phyloP scores from a whole-genome alignment of 2,797 vertebrate genomes.

The Lutjanus argentimaculatus region DNA sequence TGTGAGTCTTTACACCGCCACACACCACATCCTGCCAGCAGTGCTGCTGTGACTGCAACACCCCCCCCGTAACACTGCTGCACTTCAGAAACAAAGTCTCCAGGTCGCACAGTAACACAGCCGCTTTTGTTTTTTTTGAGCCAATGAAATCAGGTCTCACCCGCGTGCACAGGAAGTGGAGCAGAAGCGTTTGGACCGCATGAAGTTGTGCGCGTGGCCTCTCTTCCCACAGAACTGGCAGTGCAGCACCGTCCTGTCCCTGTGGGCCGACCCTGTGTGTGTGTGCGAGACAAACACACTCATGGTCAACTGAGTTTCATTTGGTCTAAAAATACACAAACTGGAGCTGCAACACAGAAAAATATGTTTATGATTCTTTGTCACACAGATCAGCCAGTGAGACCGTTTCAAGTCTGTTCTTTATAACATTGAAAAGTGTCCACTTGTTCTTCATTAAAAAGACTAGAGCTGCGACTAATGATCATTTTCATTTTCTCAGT shows the following conservation, averaged over 20 bases:
- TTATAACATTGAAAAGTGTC: too few relatives aligned
- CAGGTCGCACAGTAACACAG: not conserved
- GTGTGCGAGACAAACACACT: not conserved
- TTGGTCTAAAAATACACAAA: not conserved
- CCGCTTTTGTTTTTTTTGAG: not conserved
- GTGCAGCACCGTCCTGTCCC: slow-evolving; percentile 92
- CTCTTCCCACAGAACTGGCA: slow-evolving; percentile 98
- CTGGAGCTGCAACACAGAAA: not conserved
- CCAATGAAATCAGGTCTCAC: slow-evolving; percentile 78
- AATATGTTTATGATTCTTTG: too few relatives aligned
- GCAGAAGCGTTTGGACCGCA: slow-evolving; percentile 96
- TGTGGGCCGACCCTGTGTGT: slow-evolving; percentile 86
- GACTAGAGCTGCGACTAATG: too few relatives aligned
- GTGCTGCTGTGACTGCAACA: slow-evolving; percentile 3
- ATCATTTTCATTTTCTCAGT: too few relatives aligned
- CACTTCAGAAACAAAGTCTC: not conserved
- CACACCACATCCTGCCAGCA: slow-evolving; percentile 61
- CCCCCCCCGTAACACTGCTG: not conserved
- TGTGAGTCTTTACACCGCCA: slow-evolving; percentile 5
- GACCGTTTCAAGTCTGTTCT: too few relatives aligned
- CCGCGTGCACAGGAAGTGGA: slow-evolving; percentile 96
- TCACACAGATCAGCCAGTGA: too few relatives aligned
- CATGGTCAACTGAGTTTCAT: too few relatives aligned
- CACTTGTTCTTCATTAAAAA: too few relatives aligned
- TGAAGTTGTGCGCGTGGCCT: slow-evolving; percentile 95